Evolutionary conservation across 2,888 invertebrate genomes (phyloP), one percentile per base, ranked within the genome.

Genomic region (Oscheius sp.): DNA sequence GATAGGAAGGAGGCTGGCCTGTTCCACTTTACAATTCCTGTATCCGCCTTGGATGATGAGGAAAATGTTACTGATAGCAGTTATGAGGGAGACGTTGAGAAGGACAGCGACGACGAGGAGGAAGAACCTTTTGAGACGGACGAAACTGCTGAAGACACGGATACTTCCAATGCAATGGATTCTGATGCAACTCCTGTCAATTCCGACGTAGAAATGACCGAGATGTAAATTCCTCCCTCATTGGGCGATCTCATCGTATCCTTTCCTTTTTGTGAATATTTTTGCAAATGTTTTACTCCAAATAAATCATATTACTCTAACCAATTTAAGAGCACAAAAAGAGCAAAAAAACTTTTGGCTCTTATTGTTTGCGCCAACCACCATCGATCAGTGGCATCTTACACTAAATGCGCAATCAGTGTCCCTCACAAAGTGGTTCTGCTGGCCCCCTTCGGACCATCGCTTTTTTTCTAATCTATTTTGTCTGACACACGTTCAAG

Each of bases 361-460:
- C 46, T 64, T 64, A 64, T 64, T 64, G 64, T 64, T 64, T 64
- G 64, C 64, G 64, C 25, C 64, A 45, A 25, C 64, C 46, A 64
- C 49, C 64, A 64, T 64, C 64, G 64, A 64, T 64, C 64, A 64
- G 46, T 25, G 49, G 64, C 64, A 64, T 64, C 64, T 64, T 64
- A 64, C 64, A 64, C 64, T 64, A 64, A 59, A 64, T 66, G 66
- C 52, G 52, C 66, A 66, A 66, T 66, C 66, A 66, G 66, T 66
- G 66, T 46, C 64, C 49, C 49, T 64, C 64, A 49, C 64, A 64
- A 64, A 45, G 59, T 59, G 59, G 35, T 29, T 55, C 55, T 59
- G 59, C 59, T 35, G 55, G 3, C 35, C 35, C 9, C 35, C n/a
- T n/a, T 35, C 35, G 21, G 55, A 18, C 49, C 49, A 49, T 55